Base-by-base conservation (phyloP, 2,797 vertebrate species). In the Rhynchotus rufescens region DNA sequence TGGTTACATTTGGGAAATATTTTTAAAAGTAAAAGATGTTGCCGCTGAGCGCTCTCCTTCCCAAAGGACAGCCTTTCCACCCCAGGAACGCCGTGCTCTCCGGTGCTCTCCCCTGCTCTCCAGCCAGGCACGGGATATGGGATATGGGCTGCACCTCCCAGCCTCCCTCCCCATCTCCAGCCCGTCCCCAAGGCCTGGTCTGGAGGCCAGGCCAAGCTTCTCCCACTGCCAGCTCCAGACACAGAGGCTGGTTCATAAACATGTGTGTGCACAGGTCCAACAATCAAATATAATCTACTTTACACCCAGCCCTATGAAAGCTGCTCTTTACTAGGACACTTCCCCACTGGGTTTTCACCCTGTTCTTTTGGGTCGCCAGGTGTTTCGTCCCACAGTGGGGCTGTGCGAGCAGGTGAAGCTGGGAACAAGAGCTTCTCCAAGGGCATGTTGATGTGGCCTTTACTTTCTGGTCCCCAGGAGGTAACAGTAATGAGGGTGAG, bases 391-490 rank as follows among this genome's bases (percentile, higher is more conserved):
- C 40, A 64, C 26, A 54, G 16, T 57, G 1, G 8, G 13, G 56
- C 34, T 1, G 1, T 34, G n/a, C 10, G 12, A 47, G 14, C 10
- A 13, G 4, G 4, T 38, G 12, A 49, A 92, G 60, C 25, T 25
- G 72, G 23, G 32, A 28, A 59, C 65, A 15, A 79, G n/a, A 76
- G 40, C 52, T 54, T 16, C 74, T 85, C 49, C 25, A 61, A 54
- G 57, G 30, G 21, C 15, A 38, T 28, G 5, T 2, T 15, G 8
- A 45, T 44, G 51, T 0, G 0, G 47, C 44, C 56, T 22, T 51
- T 21, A 20, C 25, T 73, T 8, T 21, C 15, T 1, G 19, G 20
- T 67, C 9, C n/a, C 34, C 1, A 1, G 6, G 1, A 51, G 38
- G n/a, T 15, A 82, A 25, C 4, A 32, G 21, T 9, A 51, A 16